Conservation (phyloP, 35 echinoderm and acorn worm species). For the Heliocidaris tuberculata region DNA sequence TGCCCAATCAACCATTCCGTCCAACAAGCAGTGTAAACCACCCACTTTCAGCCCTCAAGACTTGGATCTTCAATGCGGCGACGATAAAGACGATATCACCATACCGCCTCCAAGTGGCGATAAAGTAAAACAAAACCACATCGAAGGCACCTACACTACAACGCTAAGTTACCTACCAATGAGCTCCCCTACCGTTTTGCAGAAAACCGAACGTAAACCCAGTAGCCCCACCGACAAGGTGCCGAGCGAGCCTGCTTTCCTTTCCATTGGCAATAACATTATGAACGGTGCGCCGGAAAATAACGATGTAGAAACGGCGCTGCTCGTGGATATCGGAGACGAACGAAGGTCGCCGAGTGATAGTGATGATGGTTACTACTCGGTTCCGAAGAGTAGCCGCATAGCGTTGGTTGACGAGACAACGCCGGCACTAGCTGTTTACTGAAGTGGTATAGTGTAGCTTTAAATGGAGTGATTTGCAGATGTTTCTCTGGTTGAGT, state of each 20-base stretch:
- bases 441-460: neutral
- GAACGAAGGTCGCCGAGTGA: neutral
- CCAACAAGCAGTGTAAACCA: neutral
- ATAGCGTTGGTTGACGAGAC: neutral
- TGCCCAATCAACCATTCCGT: neutral
- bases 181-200: neutral
- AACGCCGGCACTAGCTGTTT: neutral
- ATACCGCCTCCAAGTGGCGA: constrained; percentile 18
- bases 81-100: neutral
- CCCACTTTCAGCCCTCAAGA: neutral
- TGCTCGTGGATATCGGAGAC: constrained; percentile 7
- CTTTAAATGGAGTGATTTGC: neutral
- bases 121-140: neutral
- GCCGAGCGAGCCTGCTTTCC: neutral
- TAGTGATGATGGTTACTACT: neutral
- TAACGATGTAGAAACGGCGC: neutral
- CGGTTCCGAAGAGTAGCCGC: constrained; percentile 15
- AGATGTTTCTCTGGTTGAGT: too few species aligned
- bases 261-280: neutral
- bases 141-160: constrained; percentile 14
- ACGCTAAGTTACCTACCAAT: constrained; percentile 11
- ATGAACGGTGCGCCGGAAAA: neutral
- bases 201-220: neutral
- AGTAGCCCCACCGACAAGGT: neutral
- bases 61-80: neutral